Percentiles rank a stretch among this genome's conserved stretches.
Evolutionary conservation across 2,888 invertebrate species (phyloP).

Genomic region (Caenorhabditis japonica): DNA sequence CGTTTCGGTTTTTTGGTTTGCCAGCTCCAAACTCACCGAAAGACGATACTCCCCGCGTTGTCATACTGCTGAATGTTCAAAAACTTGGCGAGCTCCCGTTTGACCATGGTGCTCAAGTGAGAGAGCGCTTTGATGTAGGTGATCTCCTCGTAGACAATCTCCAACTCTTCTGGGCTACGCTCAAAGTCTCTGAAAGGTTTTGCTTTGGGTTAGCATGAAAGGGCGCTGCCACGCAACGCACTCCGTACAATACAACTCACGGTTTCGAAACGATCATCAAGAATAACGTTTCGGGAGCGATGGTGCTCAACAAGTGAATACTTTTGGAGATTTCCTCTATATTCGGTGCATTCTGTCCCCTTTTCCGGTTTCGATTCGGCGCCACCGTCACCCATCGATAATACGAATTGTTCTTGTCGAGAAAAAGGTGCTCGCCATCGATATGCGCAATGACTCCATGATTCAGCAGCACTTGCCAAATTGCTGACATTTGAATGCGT

Average conservation of each 20-base stretch:
- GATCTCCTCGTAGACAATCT: constrained; percentile 87
- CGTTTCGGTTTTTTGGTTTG: too few relatives aligned
- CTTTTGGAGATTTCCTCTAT: constrained; percentile 65
- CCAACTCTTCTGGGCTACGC: constrained; percentile 85
- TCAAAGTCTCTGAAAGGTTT: constrained; percentile 83
- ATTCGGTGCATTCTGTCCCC: constrained; percentile 15
- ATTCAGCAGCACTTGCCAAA: constrained; percentile 88
- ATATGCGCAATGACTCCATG: constrained; percentile 86
- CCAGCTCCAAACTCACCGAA: too few relatives aligned
- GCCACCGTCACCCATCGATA: constrained; percentile 83
- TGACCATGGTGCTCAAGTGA: constrained; percentile 83
- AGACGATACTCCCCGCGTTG: constrained; percentile 81
- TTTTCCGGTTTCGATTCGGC: constrained; percentile 3
- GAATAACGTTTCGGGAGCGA: constrained; percentile 86
- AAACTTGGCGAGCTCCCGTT: constrained; percentile 84
- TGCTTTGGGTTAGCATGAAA: too few relatives aligned
- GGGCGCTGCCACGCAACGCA: too few relatives aligned
- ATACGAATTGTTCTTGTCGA: constrained; percentile 85
- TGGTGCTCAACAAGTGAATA: constrained; percentile 83
- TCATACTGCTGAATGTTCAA: constrained; percentile 83
- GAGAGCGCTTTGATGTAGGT: constrained; percentile 87
- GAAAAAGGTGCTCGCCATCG: constrained; percentile 86
- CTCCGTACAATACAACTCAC: too few relatives aligned
- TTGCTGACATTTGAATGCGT: constrained; percentile 80
- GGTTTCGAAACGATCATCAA: constrained; percentile 87